Percentiles rank a stretch among this genome's conserved stretches.
These are phyloP conservation scores for Schizopygopsis pylzovi DNA, from an alignment of 2,797 vertebrate genomes.

Conservation along the genomic window DNA sequence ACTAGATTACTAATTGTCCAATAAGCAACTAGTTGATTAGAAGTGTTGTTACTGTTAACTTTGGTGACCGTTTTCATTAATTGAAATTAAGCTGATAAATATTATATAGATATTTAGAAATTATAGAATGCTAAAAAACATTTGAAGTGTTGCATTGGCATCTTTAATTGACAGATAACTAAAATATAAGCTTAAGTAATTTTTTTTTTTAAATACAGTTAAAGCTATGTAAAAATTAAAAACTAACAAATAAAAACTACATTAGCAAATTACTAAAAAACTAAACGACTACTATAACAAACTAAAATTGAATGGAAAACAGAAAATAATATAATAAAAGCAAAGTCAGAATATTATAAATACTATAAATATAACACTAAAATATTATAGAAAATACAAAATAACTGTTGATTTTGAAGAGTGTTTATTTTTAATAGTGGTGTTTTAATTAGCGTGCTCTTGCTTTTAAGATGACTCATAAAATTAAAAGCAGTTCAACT, in stretches of 20 bases:
- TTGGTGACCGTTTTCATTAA: not conserved
- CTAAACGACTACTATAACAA: too few species aligned
- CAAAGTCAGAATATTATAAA: too few species aligned
- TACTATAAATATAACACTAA: not conserved
- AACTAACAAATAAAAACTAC: not conserved
- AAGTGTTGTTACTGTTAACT: not conserved
- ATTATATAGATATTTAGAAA: too few species aligned
- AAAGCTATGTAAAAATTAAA: too few species aligned
- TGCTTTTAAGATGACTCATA: not conserved
- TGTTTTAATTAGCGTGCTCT: not conserved
- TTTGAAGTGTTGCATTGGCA: not conserved
- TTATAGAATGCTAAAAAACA: too few species aligned
- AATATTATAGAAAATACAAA: not conserved
- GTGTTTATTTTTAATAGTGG: not conserved
- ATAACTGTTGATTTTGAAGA: not conserved
- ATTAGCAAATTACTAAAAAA: not conserved
- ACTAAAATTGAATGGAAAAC: not conserved
- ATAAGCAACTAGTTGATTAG: not conserved
- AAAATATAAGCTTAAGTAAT: too few species aligned
- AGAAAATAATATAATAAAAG: not conserved
- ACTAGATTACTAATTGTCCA: not conserved
- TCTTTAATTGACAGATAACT: too few species aligned
- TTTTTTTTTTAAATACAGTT: too few species aligned
- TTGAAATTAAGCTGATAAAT: too few species aligned
- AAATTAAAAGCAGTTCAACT: not conserved